Evolutionary conservation across 2,113 vertebrate genomes (phyloP), one percentile per base, ranked within the genome.

Genomic region (Vireo altiloquus): DNA sequence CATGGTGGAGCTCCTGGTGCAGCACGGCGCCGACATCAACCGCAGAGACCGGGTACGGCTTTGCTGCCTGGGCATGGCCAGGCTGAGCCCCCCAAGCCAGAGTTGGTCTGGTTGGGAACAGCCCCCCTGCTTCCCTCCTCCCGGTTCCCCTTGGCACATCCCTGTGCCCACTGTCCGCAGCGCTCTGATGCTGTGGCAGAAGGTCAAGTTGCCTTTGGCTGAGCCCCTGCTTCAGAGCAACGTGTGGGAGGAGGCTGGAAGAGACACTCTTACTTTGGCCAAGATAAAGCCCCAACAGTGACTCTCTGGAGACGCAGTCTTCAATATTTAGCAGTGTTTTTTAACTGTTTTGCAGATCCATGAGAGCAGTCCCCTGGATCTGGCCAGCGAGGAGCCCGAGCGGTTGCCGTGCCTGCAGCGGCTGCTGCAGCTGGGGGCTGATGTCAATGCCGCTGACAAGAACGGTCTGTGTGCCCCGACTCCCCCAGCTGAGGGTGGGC

Each of bases 341-440:
- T 9, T 14, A 2, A 8, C 40, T 86, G 30, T 47, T 30, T 11
- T 69, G 35, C 92, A 99, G 99, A 98, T 99, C 83, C 99, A 99
- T 1, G 98, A 99, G 96, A 99, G 99, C 97, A 99, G 99, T 49
- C 99, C 99, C 31, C 87, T 99, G n/a, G 99, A 99, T 84, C 98
- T 99, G 76, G 98, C 99, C 85, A 98, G 99, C 0, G 99, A 99
- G 96, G 99, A 99, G 91, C 98, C 98, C 0, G 99, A 99, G 82
- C 97, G 99, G 56, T 87, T 99, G 77, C 97, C 98, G 1, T 99
- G 99, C 88, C 96, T 99, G 87, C 98, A 90, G 90, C 94, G 98
- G 16, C 98, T 99, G 82, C 97, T 99, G 69, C 98, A 99, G 27
- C 96, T 99, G 10, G 99, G 99, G 2, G 99, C 99, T 0, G 78